These are phyloP conservation scores for Acanthopleura granulata DNA, from an alignment of 2,888 invertebrate genomes.

Conservation along the genomic window DNA sequence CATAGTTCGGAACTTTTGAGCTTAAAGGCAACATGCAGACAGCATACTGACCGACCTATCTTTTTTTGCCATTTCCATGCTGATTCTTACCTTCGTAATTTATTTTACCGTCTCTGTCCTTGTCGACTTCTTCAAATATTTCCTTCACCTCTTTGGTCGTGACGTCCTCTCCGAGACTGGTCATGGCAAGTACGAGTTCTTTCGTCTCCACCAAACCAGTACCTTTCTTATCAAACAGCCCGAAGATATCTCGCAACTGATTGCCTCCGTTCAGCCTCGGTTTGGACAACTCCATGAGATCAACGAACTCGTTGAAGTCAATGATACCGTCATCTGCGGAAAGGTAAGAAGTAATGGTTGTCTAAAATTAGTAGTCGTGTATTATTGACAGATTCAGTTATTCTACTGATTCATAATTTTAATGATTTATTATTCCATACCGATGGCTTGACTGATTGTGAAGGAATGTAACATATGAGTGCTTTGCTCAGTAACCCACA, in stretches of 20 bases:
- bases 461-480: too few species aligned
- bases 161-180: constrained; percentile 37
- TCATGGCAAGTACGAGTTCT: constrained; percentile 35
- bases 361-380: too few species aligned
- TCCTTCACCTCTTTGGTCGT: constrained; percentile 35
- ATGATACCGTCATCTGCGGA: constrained; percentile 18
- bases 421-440: too few species aligned
- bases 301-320: constrained; percentile 21
- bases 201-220: constrained; percentile 32
- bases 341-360: neutral
- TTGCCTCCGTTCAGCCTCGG: neutral
- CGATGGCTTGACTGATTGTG: too few species aligned
- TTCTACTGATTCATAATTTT: too few species aligned
- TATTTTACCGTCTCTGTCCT: constrained; percentile 35
- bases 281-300: constrained; percentile 3
- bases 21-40: too few species aligned
- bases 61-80: too few species aligned
- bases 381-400: too few species aligned
- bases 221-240: constrained; percentile 40
- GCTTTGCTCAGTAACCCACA: too few species aligned
- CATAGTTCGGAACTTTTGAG: too few species aligned
- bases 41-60: too few species aligned
- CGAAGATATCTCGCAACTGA: constrained; percentile 31
- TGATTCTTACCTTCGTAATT: constrained; percentile 33
- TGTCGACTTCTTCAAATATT: constrained; percentile 38